phyloP scores from a whole-genome alignment of 2,888 invertebrate genomes.

The Hedya salicella region DNA sequence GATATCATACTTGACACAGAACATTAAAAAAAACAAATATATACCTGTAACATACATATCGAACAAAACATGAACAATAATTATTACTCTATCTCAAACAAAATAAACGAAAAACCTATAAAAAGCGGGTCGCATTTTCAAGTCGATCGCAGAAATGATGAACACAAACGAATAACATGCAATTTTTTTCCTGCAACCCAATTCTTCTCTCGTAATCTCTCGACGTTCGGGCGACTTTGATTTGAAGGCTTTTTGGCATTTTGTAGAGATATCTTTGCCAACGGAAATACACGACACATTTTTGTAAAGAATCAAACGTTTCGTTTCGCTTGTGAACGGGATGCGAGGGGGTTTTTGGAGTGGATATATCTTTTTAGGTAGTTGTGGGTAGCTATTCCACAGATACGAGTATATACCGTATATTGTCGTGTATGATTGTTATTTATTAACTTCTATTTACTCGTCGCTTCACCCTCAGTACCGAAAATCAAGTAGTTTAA shows the following conservation, averaged over 20 bases:
- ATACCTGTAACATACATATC: too few species aligned
- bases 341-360: too few species aligned
- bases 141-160: conserved; percentile 24
- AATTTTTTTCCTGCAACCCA: conserved; percentile 24
- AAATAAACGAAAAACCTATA: background rate
- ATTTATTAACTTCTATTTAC: too few species aligned
- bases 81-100: background rate
- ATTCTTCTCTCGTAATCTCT: conserved; percentile 34
- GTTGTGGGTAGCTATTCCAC: too few species aligned
- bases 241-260: conserved; percentile 23
- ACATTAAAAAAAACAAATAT: too few species aligned
- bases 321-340: conserved; percentile 13
- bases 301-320: conserved; percentile 11
- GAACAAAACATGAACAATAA: too few species aligned
- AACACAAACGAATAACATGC: conserved; percentile 20
- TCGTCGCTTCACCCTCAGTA: too few species aligned
- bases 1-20: too few species aligned
- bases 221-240: conserved; percentile 29
- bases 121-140: conserved; percentile 5
- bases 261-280: conserved; percentile 7
- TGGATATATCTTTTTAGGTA: too few species aligned
- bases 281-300: conserved; percentile 20
- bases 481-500: too few species aligned
- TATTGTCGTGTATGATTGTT: too few species aligned
- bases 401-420: too few species aligned